Conservation (phyloP, 2,113 vertebrate species). For the Cariama cristata region DNA sequence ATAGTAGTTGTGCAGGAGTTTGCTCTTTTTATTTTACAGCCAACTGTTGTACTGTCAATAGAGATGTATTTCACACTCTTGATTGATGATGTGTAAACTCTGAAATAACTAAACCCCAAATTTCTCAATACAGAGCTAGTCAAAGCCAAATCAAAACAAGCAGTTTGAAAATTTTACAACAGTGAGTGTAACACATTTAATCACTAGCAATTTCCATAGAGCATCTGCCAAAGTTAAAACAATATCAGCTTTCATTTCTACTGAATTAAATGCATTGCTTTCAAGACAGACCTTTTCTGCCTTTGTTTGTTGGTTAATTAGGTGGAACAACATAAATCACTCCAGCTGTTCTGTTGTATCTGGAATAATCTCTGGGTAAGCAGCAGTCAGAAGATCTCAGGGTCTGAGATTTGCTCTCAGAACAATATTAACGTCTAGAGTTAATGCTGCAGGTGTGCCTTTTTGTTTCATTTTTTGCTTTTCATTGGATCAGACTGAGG, state of each 20-base stretch:
- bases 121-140: constrained; percentile 1
- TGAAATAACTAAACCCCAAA: not conserved
- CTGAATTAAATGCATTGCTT: not conserved
- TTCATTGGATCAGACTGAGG: not conserved
- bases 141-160: constrained; percentile 47
- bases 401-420: not conserved
- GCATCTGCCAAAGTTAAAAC: constrained; percentile 51
- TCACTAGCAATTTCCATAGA: constrained; percentile 30
- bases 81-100: constrained; percentile 17
- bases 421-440: not conserved
- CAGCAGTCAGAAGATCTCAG: not conserved
- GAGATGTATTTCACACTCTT: constrained; percentile 12
- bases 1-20: not conserved
- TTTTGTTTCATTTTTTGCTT: not conserved
- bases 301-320: constrained; percentile 60
- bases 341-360: not conserved
- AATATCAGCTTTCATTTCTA: constrained; percentile 50
- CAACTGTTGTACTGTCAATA: not conserved
- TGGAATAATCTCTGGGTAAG: constrained; percentile 37
- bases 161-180: constrained; percentile 30
- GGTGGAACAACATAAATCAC: constrained; percentile 51
- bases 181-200: not conserved
- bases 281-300: constrained; percentile 39
- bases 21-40: not conserved
- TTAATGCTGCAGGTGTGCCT: not conserved